Evolutionary conservation across 2,113 vertebrate genomes (phyloP), one percentile per base, ranked within the genome.

Genomic region (Cacatua alba): DNA sequence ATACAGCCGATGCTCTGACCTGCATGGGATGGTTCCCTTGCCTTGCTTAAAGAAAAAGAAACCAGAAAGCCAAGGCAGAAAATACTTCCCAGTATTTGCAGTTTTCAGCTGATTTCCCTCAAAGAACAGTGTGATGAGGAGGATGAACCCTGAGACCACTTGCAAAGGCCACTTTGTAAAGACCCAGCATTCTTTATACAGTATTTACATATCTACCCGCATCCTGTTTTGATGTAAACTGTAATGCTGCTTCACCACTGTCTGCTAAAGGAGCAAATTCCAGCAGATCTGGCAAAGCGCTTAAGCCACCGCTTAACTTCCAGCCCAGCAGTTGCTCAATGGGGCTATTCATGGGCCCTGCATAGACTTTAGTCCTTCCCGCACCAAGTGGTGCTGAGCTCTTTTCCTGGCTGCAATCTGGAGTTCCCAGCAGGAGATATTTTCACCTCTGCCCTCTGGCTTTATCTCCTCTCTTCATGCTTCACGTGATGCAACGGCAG

Each of bases 71-170:
- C 75, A 96, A 90, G 78, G 71, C 11, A 59, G 39, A 75, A 86
- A 89, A 86, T 23, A 9, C 72, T 63, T 57, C 80, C 74, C 39
- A 63, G 44, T 71, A 82, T 88, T 85, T 91, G n/a, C 65, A 91
- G 24, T 63, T 71, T 96, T 90, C 92, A 96, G 95, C 94, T 96
- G 79, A 96, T 95, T 72, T 77, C 93, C 97, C 97, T 98, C 98
- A 97, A 74, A 98, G 96, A 95, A 93, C 90, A 82, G 84, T 91
- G 63, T 2, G 57, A 44, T 80, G 95, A 95, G 95, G 88, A 86
- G 55, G 97, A 91, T 55, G 94, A 96, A 93, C 82, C 72, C 69
- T 2, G 67, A 71, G 49, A 67, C 78, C 75, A 68, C 67, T 90
- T 31, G 55, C 64, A 82, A 67, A 81, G 48, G 82, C 68, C 67